phyloP scores from a whole-genome alignment of 2,888 invertebrate genomes.

The Hirtodrosophila histrioides region DNA sequence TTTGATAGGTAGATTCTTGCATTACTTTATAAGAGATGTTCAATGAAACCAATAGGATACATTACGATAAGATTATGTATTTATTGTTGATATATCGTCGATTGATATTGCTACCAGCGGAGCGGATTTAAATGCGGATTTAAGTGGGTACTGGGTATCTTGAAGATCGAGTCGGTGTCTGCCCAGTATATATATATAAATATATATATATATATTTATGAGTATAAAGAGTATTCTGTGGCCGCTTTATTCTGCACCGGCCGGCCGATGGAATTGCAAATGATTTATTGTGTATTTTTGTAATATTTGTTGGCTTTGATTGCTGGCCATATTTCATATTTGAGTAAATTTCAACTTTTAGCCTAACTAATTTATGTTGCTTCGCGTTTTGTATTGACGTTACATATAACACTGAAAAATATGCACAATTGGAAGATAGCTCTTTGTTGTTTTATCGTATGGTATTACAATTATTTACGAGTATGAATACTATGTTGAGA shows the following conservation, averaged over 20 bases:
- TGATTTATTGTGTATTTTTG: conserved; percentile 9
- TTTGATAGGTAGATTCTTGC: conserved; percentile 29
- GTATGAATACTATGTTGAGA: conserved; percentile 13
- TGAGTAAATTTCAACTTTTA: conserved; percentile 53
- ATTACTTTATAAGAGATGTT: conserved; percentile 59
- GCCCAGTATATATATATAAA: not conserved
- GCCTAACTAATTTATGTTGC: conserved; percentile 59
- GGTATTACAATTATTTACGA: conserved; percentile 46
- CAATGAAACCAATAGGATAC: conserved; percentile 74
- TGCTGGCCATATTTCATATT: conserved; percentile 5
- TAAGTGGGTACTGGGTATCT: not conserved
- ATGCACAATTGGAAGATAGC: conserved; percentile 78
- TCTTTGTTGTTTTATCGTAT: conserved; percentile 65
- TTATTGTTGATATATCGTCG: conserved; percentile 47
- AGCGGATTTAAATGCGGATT: not conserved
- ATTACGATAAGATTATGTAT: conserved; percentile 51
- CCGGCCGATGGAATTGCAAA: conserved; percentile 38
- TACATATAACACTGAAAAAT: conserved; percentile 66
- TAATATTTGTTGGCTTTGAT: not conserved
- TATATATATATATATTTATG: not conserved
- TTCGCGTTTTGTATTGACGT: conserved; percentile 30
- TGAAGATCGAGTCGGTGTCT: not conserved
- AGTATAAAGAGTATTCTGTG: conserved; percentile 18
- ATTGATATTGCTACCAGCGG: not conserved
- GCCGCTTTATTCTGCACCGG: conserved; percentile 29